Conservation (phyloP, 2,888 invertebrate species). For the Scrobipalpa atriplicella region DNA sequence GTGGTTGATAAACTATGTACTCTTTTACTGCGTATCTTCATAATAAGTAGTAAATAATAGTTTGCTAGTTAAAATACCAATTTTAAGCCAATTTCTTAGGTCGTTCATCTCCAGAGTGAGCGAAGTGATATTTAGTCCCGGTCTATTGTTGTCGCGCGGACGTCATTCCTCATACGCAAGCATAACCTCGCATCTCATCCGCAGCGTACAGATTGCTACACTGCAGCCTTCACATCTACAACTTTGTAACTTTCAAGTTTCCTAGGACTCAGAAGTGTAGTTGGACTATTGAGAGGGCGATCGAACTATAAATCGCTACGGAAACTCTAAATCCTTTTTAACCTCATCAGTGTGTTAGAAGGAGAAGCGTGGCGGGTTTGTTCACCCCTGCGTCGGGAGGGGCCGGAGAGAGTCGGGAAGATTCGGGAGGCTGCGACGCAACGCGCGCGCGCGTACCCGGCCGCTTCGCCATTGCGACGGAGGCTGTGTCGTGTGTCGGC, state of each 20-base stretch:
- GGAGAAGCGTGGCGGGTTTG: slow-evolving; percentile 78
- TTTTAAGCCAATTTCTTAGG: background rate
- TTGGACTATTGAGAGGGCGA: slow-evolving; percentile 51
- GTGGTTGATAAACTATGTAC: slow-evolving; percentile 6
- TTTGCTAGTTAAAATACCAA: slow-evolving; percentile 6
- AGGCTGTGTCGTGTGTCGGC: slow-evolving; percentile 80
- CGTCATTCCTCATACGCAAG: slow-evolving; percentile 7
- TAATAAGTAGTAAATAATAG: too few relatives aligned
- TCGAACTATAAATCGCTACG: slow-evolving; percentile 73
- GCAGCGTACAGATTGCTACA: background rate
- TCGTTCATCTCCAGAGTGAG: slow-evolving; percentile 22
- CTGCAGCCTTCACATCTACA: slow-evolving; percentile 34
- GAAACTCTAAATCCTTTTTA: slow-evolving; percentile 80
- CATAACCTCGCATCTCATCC: background rate
- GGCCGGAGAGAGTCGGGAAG: slow-evolving; percentile 66
- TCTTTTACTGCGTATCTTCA: too few relatives aligned
- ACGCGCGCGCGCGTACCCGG: slow-evolving; percentile 81
- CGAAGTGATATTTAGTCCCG: slow-evolving; percentile 19
- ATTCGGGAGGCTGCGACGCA: slow-evolving; percentile 75
- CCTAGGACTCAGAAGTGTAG: slow-evolving; percentile 3
- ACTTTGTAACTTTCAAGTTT: slow-evolving; percentile 39
- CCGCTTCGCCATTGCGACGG: slow-evolving; percentile 82
- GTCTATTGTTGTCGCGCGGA: slow-evolving; percentile 33
- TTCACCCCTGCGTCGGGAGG: slow-evolving; percentile 74
- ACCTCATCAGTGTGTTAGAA: slow-evolving; percentile 78